A percentile compares a stretch with the other conserved stretches of the same genome.
Conservation (phyloP, 2,113 vertebrate genomes). For the Oncorhynchus gorbuscha region DNA sequence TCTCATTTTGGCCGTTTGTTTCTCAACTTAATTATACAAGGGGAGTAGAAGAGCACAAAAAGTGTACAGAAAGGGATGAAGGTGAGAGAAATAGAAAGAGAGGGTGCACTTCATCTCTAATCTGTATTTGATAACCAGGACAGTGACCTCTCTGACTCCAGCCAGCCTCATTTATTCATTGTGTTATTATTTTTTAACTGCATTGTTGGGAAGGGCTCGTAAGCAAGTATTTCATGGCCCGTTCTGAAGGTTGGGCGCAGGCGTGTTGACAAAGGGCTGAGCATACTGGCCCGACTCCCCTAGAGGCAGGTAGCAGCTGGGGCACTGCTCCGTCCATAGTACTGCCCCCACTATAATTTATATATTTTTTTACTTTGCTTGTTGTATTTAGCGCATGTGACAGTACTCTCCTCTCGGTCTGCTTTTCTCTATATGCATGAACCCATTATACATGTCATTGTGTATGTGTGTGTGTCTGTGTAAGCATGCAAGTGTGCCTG, state of each 20-base stretch:
- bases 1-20: background rate
- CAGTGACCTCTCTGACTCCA: background rate
- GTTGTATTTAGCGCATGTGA: no score
- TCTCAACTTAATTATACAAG: background rate
- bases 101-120: background rate
- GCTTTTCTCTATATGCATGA: slow-evolving; percentile 5
- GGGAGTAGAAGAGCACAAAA: background rate
- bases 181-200: no score
- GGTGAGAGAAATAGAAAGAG: background rate
- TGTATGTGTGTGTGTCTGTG: slow-evolving; percentile 40
- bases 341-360: no score
- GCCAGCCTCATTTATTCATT: no score
- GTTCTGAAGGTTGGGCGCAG: no score
- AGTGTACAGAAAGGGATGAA: background rate
- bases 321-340: no score
- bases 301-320: no score
- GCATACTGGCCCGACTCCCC: no score
- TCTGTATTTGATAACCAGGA: background rate
- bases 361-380: no score
- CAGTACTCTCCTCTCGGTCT: background rate
- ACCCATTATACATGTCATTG: slow-evolving; percentile 7
- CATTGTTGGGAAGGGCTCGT: no score
- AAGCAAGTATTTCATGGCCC: no score
- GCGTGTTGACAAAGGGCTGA: no score
- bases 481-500: slow-evolving; percentile 19